A percentile compares a stretch with the other conserved stretches of the same genome.
These are phyloP conservation scores for Dendrolimus houi DNA, from an alignment of 2,888 invertebrate species.

Conservation along the genomic window DNA sequence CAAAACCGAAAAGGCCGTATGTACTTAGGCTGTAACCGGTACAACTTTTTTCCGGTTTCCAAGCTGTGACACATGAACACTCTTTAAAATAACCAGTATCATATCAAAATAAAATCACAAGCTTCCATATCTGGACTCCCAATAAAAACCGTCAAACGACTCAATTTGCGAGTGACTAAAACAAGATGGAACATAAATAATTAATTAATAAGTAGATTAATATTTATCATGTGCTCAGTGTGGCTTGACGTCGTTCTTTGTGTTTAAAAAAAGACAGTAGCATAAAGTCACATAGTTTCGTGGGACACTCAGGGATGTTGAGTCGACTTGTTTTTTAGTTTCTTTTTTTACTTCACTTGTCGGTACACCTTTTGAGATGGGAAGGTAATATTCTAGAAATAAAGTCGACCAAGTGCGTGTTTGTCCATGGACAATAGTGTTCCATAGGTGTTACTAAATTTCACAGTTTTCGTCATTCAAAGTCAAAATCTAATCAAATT, in stretches of 20 bases:
- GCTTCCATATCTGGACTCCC: too few relatives aligned
- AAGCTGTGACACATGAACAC: too few relatives aligned
- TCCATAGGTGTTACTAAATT: too few relatives aligned
- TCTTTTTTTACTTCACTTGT: slow-evolving; percentile 22
- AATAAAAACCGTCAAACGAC: slow-evolving; percentile 10
- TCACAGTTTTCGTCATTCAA: too few relatives aligned
- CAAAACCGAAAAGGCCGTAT: too few relatives aligned
- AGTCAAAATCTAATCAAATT: too few relatives aligned
- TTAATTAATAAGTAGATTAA: slow-evolving; percentile 37
- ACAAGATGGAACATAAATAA: slow-evolving; percentile 53
- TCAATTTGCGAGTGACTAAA: slow-evolving; percentile 53
- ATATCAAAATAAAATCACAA: too few relatives aligned
- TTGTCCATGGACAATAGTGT: too few relatives aligned
- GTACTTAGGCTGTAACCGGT: too few relatives aligned
- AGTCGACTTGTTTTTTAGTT: slow-evolving; percentile 34
- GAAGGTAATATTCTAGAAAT: background rate
- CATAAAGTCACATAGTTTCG: slow-evolving; percentile 49
- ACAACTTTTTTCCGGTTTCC: too few relatives aligned
- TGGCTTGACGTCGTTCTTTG: slow-evolving; percentile 54
- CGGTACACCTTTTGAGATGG: slow-evolving; percentile 21
- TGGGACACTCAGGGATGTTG: slow-evolving; percentile 52
- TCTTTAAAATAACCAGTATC: too few relatives aligned
- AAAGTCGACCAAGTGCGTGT: background rate
- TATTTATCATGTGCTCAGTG: slow-evolving; percentile 49
- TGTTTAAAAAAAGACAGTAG: slow-evolving; percentile 59